Conservation (phyloP, 2,113 vertebrate genomes). For the Centropus unirufus region DNA sequence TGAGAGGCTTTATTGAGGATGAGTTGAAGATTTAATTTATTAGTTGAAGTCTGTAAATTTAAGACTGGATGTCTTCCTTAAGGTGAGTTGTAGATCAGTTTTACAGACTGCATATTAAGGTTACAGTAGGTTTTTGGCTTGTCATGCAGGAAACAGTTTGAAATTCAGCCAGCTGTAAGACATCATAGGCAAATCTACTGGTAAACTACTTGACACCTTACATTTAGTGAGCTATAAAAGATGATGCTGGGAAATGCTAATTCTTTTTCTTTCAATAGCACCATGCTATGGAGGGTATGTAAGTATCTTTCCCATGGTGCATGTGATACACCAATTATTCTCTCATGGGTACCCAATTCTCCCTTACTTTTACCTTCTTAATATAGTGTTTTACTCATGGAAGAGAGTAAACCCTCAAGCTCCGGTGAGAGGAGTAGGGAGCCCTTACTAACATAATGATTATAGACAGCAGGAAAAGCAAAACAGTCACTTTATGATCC, state of each 20-base stretch:
- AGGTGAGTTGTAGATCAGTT: background rate
- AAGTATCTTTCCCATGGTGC: background rate
- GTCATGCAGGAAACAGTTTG: background rate
- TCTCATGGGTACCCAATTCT: background rate
- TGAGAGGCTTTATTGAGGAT: background rate
- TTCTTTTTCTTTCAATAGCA: background rate
- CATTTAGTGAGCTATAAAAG: background rate
- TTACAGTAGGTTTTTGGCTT: background rate
- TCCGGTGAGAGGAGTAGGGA: background rate
- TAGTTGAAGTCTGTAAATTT: background rate
- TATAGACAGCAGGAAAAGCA: background rate
- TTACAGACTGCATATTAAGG: background rate
- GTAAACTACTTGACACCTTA: background rate
- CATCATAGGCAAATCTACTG: background rate
- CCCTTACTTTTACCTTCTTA: background rate
- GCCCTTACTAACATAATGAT: background rate
- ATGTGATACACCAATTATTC: background rate
- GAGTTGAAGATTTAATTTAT: background rate
- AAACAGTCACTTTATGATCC: background rate
- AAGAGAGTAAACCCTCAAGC: background rate
- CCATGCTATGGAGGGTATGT: background rate
- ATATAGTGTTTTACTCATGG: background rate
- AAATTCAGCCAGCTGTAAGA: background rate
- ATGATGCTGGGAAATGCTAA: background rate
- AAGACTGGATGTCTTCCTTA: background rate